phyloP scores from a whole-genome alignment of 2,888 invertebrate species.

The Phengaris alcon region DNA sequence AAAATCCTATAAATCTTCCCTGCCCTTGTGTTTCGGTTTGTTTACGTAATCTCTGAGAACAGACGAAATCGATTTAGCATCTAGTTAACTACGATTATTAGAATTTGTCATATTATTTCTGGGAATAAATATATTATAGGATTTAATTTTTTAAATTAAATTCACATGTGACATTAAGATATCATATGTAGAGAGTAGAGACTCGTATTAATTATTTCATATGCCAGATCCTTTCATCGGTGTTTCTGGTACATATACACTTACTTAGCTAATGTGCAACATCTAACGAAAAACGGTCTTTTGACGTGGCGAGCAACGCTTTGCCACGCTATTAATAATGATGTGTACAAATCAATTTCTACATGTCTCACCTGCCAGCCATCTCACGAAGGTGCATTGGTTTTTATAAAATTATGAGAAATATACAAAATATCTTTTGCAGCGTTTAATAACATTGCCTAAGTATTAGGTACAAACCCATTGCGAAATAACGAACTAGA shows the following conservation, averaged over 20 bases:
- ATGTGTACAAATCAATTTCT: too few species aligned
- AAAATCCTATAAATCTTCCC: slow-evolving; percentile 8
- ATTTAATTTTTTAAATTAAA: neutral
- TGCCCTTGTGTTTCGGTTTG: slow-evolving; percentile 15
- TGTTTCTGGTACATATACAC: neutral
- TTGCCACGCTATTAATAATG: too few species aligned
- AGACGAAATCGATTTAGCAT: neutral
- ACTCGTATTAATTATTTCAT: neutral
- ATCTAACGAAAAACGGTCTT: neutral
- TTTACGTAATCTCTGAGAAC: slow-evolving; percentile 13
- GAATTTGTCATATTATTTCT: neutral
- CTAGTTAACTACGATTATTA: neutral
- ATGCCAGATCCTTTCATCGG: neutral
- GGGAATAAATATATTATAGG: neutral
- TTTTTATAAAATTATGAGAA: neutral
- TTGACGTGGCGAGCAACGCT: too few species aligned
- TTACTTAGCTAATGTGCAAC: neutral
- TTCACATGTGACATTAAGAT: neutral
- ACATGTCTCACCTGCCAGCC: too few species aligned
- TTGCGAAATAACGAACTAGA: slow-evolving; percentile 20
- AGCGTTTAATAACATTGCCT: neutral
- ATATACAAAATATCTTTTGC: neutral
- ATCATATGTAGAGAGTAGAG: neutral
- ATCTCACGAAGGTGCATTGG: too few species aligned
- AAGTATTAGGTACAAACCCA: neutral